Conservation (phyloP, 2,113 vertebrate genomes). For the Vulpes ferrilata region DNA sequence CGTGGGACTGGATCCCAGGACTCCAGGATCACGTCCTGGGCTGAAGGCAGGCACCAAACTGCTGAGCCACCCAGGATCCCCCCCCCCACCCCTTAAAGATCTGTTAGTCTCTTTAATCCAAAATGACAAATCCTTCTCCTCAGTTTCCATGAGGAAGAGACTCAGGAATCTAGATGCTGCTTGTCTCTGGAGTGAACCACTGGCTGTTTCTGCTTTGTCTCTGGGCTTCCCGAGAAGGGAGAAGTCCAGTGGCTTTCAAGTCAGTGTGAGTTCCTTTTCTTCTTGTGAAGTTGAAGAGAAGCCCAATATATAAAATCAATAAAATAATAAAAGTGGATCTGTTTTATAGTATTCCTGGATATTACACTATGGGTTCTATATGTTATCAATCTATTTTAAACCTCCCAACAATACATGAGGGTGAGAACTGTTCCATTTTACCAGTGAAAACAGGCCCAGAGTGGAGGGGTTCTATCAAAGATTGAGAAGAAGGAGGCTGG, state of each 20-base stretch:
- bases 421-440: neutral
- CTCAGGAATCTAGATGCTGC: neutral
- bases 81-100: neutral
- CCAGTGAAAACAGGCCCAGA: neutral
- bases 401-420: neutral
- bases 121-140: neutral
- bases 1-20: too few relatives aligned
- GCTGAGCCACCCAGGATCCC: too few relatives aligned
- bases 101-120: neutral
- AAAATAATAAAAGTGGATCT: neutral
- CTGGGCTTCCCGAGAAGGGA: neutral
- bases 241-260: neutral
- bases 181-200: neutral
- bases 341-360: neutral
- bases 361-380: neutral
- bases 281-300: neutral
- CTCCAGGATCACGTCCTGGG: too few relatives aligned
- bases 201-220: neutral
- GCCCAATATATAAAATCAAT: neutral
- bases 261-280: neutral
- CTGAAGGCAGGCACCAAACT: too few relatives aligned
- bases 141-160: neutral
- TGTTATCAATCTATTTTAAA: neutral
- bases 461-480: neutral
- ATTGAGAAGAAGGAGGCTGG: neutral